Base-by-base conservation (phyloP, 2,888 invertebrate species). In the Petrophora chlorosata region DNA sequence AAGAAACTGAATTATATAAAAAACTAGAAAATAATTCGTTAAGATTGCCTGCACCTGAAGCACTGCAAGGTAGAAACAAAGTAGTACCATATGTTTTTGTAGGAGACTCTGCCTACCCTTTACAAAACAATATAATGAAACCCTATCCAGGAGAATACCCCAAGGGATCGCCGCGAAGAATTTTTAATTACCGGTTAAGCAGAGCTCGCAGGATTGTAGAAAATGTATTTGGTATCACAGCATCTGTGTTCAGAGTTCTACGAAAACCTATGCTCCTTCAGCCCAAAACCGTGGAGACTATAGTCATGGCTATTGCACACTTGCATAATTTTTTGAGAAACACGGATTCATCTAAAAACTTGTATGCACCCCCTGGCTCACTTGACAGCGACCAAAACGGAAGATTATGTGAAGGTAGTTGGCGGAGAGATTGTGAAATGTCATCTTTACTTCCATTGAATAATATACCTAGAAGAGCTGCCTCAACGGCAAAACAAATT, bases 401-500 rank as follows among this genome's bases (percentile, higher is more conserved):
- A 42, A 42, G 28, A 34, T 36, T 38, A 26, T 29, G 34, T 45
- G 36, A 53, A 49, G 53, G 39, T 34, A 19, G 38, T 29, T 40
- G 53, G 39, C 49, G 46, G 53, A 49, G 25, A 52, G 52, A 52
- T 49, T 35, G 44, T 39, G 28, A 50, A 14, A 46, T 50, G 30
- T 45, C 32, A 56, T 53, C 53, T 50, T n/a, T 50, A 54, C 53
- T 54, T 29, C 53, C 53, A 26, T 17, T 51, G 26, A 56, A 47
- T 44, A 52, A 48, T 54, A 51, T 56, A 22, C 56, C 53, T 17
- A 34, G 56, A 56, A 46, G 56, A 53, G 53, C 56, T 32, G 53
- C 53, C 38, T 42, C 43, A 32, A 42, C 46, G 47, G 28, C 53
- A 25, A 54, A 57, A 53, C 53, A 53, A 28, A 33, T 57, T 23